A percentile compares a stretch with the other conserved stretches of the same genome.
Evolutionary conservation across 2,113 vertebrate species (phyloP).

Genomic region (Lichenostomus cassidix): DNA sequence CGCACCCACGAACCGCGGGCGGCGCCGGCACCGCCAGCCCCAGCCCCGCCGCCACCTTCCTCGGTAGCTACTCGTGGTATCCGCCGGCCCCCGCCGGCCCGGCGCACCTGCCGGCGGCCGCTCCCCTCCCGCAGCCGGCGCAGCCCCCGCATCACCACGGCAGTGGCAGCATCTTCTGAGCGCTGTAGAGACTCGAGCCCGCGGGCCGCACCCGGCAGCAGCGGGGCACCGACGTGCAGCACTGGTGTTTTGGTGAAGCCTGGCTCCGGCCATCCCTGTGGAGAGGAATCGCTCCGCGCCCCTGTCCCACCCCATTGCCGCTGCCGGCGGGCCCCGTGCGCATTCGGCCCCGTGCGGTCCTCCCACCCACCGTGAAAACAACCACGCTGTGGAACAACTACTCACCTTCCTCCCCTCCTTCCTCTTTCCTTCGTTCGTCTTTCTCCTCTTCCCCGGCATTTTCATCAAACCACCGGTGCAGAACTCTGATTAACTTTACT

Average conservation of each 20-base stretch:
- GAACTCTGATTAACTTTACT: constrained; percentile 78
- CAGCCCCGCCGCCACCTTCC: constrained; percentile 77
- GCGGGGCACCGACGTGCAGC: neutral
- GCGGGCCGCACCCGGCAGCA: neutral
- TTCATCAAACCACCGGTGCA: constrained; percentile 81
- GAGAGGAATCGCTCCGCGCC: neutral
- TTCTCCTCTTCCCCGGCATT: neutral
- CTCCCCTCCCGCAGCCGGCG: constrained; percentile 79
- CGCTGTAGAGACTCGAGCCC: neutral
- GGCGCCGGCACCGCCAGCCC: constrained; percentile 66
- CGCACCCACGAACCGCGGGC: constrained; percentile 78
- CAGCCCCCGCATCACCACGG: constrained; percentile 76
- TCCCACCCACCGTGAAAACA: neutral
- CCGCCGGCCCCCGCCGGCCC: constrained; percentile 83
- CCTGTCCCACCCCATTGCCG: neutral
- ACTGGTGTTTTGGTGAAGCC: constrained; percentile 26
- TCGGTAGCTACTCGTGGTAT: constrained; percentile 93
- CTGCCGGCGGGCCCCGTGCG: neutral
- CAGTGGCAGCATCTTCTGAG: constrained; percentile 88
- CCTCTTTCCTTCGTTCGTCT: neutral
- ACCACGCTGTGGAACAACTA: neutral
- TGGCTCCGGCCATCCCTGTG: neutral
- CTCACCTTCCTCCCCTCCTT: neutral
- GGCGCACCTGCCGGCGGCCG: constrained; percentile 81
- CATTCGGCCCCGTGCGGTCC: neutral